These are phyloP conservation scores for Leptinotarsa juncta DNA, from an alignment of 2,888 invertebrate species.

Conservation along the genomic window DNA sequence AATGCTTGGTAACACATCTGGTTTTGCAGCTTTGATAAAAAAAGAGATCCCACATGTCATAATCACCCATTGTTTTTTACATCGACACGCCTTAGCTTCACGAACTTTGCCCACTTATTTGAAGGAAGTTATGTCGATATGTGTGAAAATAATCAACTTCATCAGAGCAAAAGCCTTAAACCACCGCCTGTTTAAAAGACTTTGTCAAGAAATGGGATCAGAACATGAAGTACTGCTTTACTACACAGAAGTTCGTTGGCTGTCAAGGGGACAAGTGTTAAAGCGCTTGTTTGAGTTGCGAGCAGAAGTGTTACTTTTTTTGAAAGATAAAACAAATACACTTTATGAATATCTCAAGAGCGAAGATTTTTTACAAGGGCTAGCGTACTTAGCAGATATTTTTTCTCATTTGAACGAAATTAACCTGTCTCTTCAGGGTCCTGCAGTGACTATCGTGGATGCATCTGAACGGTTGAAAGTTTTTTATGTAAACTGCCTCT, in stretches of 20 bases:
- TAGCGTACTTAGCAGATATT: slow-evolving; percentile 4
- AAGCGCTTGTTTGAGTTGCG: slow-evolving; percentile 17
- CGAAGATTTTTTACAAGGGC: slow-evolving; percentile 22
- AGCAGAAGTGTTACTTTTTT: slow-evolving; percentile 21
- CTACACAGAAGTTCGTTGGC: slow-evolving; percentile 20
- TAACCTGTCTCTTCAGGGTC: slow-evolving; percentile 21
- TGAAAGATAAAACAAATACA: slow-evolving; percentile 19
- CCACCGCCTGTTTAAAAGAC: not conserved
- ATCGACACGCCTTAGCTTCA: slow-evolving; percentile 12
- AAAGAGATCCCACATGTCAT: slow-evolving; percentile 5
- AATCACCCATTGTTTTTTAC: slow-evolving; percentile 13
- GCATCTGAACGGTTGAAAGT: slow-evolving; percentile 16
- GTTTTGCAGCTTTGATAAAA: not conserved
- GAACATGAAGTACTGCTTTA: not conserved
- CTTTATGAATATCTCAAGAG: slow-evolving; percentile 17
- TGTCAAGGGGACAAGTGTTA: slow-evolving; percentile 23
- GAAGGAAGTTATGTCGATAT: not conserved
- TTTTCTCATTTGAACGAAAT: slow-evolving; percentile 1
- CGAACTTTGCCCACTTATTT: not conserved
- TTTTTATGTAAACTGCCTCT: not conserved
- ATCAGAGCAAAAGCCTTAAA: slow-evolving; percentile 1
- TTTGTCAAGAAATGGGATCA: slow-evolving; percentile 13
- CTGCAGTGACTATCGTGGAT: slow-evolving; percentile 22
- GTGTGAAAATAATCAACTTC: slow-evolving; percentile 8
- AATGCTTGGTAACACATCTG: not conserved